phyloP scores from a whole-genome alignment of 2,113 vertebrate species.

The Poecile atricapillus region DNA sequence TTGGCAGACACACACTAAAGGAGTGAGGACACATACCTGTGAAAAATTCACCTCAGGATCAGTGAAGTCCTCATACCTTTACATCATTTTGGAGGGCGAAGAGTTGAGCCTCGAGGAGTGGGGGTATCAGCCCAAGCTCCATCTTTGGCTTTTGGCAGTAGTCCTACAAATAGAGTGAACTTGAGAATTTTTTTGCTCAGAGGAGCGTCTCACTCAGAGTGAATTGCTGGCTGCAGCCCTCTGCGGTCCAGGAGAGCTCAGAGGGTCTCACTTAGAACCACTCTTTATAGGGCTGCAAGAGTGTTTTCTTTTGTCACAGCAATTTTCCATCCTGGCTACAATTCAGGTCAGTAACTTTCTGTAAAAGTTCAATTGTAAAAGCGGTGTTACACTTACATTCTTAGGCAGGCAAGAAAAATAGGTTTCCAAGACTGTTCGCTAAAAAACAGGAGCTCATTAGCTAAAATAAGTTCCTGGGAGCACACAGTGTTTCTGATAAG shows the following conservation, averaged over 20 bases:
- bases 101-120: neutral
- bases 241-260: neutral
- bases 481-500: neutral
- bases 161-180: neutral
- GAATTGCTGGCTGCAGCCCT: neutral
- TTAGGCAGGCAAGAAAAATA: neutral
- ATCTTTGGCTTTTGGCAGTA: neutral
- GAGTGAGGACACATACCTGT: neutral
- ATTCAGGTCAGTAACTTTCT: neutral
- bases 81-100: neutral
- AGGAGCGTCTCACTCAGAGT: neutral
- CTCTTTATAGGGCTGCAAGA: neutral
- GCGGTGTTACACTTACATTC: neutral
- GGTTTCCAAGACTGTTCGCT: neutral
- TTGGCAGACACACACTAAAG: neutral
- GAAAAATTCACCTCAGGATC: neutral
- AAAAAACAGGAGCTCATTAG: neutral
- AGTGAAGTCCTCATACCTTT: neutral
- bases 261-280: neutral
- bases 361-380: neutral
- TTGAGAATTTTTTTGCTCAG: rapidly evolving
- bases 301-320: neutral
- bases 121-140: neutral
- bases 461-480: neutral
- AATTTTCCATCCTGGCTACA: neutral